These are phyloP conservation scores for Sphaerodactylus townsendi DNA, from an alignment of 2,113 vertebrate species.

Conservation along the genomic window DNA sequence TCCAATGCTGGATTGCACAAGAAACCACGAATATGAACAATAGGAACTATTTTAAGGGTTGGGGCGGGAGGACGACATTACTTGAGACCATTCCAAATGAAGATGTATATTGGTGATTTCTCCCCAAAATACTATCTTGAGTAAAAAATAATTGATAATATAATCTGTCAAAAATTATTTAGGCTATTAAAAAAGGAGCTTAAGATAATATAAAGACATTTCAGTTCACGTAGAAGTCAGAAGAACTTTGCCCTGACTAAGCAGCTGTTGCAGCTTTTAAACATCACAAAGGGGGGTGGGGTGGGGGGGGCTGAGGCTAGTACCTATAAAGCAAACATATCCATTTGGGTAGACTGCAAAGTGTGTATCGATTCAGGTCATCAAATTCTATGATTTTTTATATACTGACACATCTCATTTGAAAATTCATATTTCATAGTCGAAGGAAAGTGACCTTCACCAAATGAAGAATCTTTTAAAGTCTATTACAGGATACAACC, in stretches of 20 bases:
- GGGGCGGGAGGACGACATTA: too few species aligned
- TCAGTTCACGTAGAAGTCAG: neutral
- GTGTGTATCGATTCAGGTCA: constrained; percentile 50
- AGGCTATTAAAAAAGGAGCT: too few species aligned
- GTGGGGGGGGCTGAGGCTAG: neutral
- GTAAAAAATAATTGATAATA: too few species aligned
- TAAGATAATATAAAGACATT: neutral
- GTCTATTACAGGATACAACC: constrained; percentile 23
- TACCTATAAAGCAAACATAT: neutral
- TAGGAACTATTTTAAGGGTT: too few species aligned
- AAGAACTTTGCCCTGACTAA: neutral
- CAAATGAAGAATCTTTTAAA: constrained; percentile 31
- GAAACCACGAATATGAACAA: too few species aligned
- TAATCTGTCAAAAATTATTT: too few species aligned
- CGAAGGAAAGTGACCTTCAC: constrained; percentile 62
- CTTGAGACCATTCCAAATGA: too few species aligned
- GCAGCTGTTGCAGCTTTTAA: neutral
- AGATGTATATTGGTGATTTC: too few species aligned
- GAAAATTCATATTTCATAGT: constrained; percentile 46
- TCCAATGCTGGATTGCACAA: too few species aligned
- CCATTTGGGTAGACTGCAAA: constrained; percentile 49
- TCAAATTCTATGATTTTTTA: constrained; percentile 49
- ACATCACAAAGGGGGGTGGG: neutral
- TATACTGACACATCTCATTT: constrained; percentile 50
- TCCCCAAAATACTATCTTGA: too few species aligned